These are phyloP conservation scores for Smittia sp. DNA, from an alignment of 2,888 invertebrate species.

Conservation along the genomic window DNA sequence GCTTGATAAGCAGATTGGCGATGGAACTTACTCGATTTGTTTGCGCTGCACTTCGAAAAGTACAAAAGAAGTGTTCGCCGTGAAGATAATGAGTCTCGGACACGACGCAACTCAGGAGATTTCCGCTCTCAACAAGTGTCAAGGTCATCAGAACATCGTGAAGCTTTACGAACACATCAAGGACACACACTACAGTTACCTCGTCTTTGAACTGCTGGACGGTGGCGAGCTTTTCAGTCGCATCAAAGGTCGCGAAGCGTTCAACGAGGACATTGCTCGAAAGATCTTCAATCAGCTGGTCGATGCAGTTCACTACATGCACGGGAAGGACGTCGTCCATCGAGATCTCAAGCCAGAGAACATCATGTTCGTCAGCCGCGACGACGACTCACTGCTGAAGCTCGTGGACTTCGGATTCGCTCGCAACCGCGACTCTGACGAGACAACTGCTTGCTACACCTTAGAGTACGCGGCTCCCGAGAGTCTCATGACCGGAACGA, in stretches of 20 bases:
- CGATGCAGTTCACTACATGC: slow-evolving; percentile 81
- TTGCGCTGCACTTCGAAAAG: slow-evolving; percentile 72
- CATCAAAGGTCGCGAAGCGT: slow-evolving; percentile 63
- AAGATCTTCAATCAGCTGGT: slow-evolving; percentile 77
- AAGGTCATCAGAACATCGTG: slow-evolving; percentile 86
- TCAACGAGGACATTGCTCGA: slow-evolving; percentile 78
- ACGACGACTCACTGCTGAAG: background rate
- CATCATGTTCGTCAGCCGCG: background rate
- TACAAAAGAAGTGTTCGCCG: slow-evolving; percentile 76
- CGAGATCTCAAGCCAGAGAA: slow-evolving; percentile 82
- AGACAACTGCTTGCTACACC: slow-evolving; percentile 88
- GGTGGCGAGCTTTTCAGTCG: slow-evolving; percentile 79
- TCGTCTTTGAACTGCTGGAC: slow-evolving; percentile 79
- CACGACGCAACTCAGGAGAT: slow-evolving; percentile 60
- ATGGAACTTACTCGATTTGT: slow-evolving; percentile 87
- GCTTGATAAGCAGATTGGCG: slow-evolving; percentile 63
- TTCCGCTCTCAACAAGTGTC: slow-evolving; percentile 74
- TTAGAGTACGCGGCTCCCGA: slow-evolving; percentile 88
- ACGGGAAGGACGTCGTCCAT: slow-evolving; percentile 80
- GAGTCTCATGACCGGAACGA: slow-evolving; percentile 57
- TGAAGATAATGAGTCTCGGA: slow-evolving; percentile 63
- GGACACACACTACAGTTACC: slow-evolving; percentile 83
- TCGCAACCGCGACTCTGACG: slow-evolving; percentile 54
- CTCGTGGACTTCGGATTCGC: slow-evolving; percentile 97
- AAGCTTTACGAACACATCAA: slow-evolving; percentile 77